These are phyloP conservation scores for Pardosa pseudoannulata DNA, from an alignment of 2,888 invertebrate genomes.

Conservation along the genomic window DNA sequence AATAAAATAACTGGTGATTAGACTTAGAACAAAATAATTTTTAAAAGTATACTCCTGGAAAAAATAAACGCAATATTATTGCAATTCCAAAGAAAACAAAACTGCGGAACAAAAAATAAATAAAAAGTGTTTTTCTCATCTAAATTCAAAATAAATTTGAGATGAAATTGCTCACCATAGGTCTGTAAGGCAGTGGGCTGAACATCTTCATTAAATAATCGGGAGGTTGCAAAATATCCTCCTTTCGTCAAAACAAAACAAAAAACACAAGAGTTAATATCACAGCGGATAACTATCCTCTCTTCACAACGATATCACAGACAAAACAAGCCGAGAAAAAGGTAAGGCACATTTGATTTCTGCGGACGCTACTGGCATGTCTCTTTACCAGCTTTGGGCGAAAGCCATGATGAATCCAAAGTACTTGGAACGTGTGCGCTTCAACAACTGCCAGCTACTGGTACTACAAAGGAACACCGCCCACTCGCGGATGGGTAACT, in stretches of 20 bases:
- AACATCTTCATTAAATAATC: constrained; percentile 41
- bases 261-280: constrained; percentile 41
- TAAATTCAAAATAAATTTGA: too few species aligned
- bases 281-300: constrained; percentile 24
- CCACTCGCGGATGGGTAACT: constrained; percentile 47
- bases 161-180: constrained; percentile 65
- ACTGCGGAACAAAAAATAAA: too few species aligned
- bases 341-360: constrained; percentile 29
- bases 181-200: constrained; percentile 36
- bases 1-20: too few species aligned
- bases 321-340: neutral
- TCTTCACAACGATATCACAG: constrained; percentile 56
- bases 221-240: constrained; percentile 21
- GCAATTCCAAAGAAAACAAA: too few species aligned
- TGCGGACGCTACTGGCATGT: neutral
- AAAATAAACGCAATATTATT: too few species aligned
- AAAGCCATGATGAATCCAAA: neutral
- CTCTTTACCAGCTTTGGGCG: neutral
- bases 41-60: too few species aligned
- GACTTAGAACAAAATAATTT: too few species aligned
- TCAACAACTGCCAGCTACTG: constrained; percentile 19
- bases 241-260: constrained; percentile 65
- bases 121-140: too few species aligned
- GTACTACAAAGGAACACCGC: constrained; percentile 69
- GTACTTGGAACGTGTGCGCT: neutral